Evolutionary conservation across 2,113 vertebrate genomes (phyloP), one percentile per base, ranked within the genome.

Genomic region (Dipodomys ordii): DNA sequence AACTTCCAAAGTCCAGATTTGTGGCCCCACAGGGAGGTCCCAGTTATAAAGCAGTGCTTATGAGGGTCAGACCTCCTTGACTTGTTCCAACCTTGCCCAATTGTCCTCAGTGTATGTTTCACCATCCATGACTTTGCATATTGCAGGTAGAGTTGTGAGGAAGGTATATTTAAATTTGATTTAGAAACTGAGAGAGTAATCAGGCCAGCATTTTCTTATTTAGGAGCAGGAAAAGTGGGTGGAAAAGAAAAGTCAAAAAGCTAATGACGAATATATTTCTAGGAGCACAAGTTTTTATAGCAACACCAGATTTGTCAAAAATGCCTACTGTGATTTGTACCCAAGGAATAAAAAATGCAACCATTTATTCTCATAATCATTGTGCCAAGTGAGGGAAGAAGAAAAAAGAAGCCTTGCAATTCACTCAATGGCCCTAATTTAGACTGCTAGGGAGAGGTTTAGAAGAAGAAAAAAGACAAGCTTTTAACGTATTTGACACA

Each of bases 301-400:
- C 83, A 96, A 94, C 92, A 95, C 22, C 76, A 83, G 73, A 95
- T 92, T 94, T 96, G 76, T 90, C 93, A 95, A 95, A 94, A 95
- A 88, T 95, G 92, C 81, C 44, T 95, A 97, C 91, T 95, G 95
- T 94, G 91, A 95, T 95, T 92, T 97, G 83, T 95, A 96, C 85
- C 90, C 92, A 96, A 71, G 92, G 95, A 95, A 93, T 94, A 90
- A 94, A 95, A 95, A 95, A 94, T 67, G 87, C 57, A 87, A 96
- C 93, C 65, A 88, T 93, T 94, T 94, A 95, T 95, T 95, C 92
- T 95, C 83, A 49, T 65, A 71, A 57, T 57, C 69, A 92, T 93
- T 94, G 85, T 95, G 95, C 76, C 94, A 89, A 81, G 68, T 57
- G 73, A 87, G 76, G 65, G 53, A 57, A 57, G 83, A 89, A 80